phyloP scores from a whole-genome alignment of 2,113 vertebrate species.

The Australoheros scitulus region DNA sequence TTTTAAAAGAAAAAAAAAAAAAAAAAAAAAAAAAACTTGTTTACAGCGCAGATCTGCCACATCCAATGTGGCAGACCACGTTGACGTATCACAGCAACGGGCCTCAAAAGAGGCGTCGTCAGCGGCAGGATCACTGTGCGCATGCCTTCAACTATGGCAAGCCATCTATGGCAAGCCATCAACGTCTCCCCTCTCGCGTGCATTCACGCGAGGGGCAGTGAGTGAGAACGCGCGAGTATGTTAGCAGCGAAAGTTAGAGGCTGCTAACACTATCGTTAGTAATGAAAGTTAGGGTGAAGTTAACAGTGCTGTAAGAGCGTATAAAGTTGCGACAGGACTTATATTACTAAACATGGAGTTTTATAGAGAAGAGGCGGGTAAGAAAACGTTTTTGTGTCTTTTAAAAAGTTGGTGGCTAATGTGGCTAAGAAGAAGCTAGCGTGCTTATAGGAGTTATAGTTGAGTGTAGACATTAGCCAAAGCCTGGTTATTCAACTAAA shows the following conservation, averaged over 20 bases:
- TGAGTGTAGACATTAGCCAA: neutral
- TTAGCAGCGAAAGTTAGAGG: neutral
- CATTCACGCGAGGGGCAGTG: neutral
- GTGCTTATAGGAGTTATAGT: accelerated
- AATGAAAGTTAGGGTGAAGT: neutral
- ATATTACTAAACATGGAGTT: constrained; percentile 32
- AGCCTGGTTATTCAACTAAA: too few relatives aligned
- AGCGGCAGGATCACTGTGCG: neutral
- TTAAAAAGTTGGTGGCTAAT: constrained; percentile 7
- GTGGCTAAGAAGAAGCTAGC: constrained; percentile 19
- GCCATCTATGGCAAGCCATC: constrained; percentile 48
- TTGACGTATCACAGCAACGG: too few relatives aligned
- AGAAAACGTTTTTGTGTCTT: neutral
- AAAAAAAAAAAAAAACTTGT: too few relatives aligned
- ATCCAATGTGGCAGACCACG: too few relatives aligned
- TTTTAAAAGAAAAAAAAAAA: too few relatives aligned
- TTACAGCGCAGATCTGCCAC: too few relatives aligned
- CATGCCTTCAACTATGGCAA: constrained; percentile 43
- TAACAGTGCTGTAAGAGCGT: neutral
- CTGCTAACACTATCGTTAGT: neutral
- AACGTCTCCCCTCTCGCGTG: neutral
- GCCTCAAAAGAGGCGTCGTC: neutral
- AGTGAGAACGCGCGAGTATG: neutral
- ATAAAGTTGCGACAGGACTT: neutral
- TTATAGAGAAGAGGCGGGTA: constrained; percentile 47